Base-by-base conservation (phyloP, 2,113 vertebrate species). In the Barbus barbus region DNA sequence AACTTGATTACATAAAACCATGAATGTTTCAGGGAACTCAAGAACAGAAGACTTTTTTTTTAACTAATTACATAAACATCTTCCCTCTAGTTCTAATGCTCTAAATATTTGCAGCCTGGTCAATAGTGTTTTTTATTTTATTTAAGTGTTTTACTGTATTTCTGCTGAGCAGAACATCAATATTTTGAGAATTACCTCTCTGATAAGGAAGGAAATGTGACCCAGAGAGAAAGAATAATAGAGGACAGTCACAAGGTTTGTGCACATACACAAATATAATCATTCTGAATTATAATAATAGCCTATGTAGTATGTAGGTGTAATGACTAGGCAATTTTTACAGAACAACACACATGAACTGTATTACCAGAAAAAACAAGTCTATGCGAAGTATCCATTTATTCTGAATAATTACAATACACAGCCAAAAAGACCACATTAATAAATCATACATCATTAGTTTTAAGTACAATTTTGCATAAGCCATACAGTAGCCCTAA, bases 161-260 rank as follows among this genome's bases (percentile, higher is more conserved):
- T 63, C 1, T 67, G 16, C 5, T n/a, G 9, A 31, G 3, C 24
- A 81, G 2, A 33, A 14, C 31, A 41, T 5, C 31, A 46, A 46
- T 63, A 63, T 63, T 63, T 79, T 38, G 41, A 48, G 16, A 67
- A 81, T 33, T 22, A 26, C 20, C 60, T 81, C n/a, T 41, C 41
- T 28, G 78, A 46, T 67, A 26, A 2, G 44, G 78, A 80, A 65
- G 78, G 78, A 80, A 65, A 24, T 31, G 9, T 81, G 26, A 33
- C 41, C 9, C 12, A 24, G 26, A 65, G 36, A 3, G 2, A 44
- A 38, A 28, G 56, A 18, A 51, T 28, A 75, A 75, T 20, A 16
- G 44, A 48, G 44, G 44, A 51, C 13, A 75, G 24, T 78, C 31
- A 76, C 24, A 33, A 53, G 46, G 26, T 14, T 58, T 36, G 11